Conservation (phyloP, 1,140 invertebrate genomes). For the Drosophila malerkotliana region DNA sequence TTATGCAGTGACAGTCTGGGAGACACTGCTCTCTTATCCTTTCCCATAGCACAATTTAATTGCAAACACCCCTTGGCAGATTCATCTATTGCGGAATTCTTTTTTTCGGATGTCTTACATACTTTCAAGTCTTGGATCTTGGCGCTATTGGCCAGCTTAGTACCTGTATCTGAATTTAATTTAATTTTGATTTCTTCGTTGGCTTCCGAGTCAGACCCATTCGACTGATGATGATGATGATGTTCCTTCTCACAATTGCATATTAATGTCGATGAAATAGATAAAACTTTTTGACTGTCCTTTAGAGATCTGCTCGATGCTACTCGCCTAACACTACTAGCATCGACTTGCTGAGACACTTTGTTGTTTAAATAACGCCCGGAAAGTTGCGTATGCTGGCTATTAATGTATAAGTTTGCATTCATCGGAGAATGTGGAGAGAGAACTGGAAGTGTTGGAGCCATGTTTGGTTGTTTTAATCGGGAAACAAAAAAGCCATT, state of each 20-base stretch:
- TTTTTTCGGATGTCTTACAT: conserved; percentile 12
- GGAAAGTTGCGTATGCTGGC: conserved; percentile 67
- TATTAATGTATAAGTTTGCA: conserved; percentile 49
- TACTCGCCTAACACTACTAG: conserved; percentile 34
- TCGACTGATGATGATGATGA: conserved; percentile 2
- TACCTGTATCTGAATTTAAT: conserved; percentile 20
- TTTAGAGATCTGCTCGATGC: conserved; percentile 37
- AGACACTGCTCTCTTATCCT: conserved; percentile 18
- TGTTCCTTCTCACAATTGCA: conserved; percentile 48
- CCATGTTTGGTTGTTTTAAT: conserved; percentile 53
- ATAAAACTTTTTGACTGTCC: conserved; percentile 37
- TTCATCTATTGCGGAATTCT: conserved; percentile 7
- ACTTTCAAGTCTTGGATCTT: conserved; percentile 12
- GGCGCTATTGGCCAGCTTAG: not conserved
- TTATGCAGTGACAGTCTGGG: conserved; percentile 37
- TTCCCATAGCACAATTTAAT: conserved; percentile 27
- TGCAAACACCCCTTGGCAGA: conserved; percentile 18
- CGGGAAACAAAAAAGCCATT: conserved; percentile 46
- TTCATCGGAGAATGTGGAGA: conserved; percentile 72
- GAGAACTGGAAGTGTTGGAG: conserved; percentile 69
- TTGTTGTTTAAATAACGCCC: conserved; percentile 74
- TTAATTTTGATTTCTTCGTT: conserved; percentile 34
- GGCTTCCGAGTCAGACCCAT: conserved; percentile 39
- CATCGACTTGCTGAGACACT: conserved; percentile 29
- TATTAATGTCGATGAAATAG: conserved; percentile 25